Base-by-base conservation (phyloP, 2,113 vertebrate genomes). In the Prinia subflava region DNA sequence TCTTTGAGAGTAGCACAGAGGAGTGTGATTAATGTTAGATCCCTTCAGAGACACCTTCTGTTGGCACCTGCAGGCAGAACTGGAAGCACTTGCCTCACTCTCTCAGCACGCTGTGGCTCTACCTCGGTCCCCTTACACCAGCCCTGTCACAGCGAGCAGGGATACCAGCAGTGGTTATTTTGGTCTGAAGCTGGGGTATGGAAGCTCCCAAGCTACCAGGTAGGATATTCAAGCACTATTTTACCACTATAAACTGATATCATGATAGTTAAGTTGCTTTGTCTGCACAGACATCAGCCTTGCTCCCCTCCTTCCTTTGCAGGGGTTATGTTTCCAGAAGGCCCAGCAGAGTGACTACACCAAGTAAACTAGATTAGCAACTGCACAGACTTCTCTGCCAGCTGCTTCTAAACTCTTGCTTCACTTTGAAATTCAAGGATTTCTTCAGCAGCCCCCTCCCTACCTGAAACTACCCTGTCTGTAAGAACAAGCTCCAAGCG, bases 121-220 rank as follows among this genome's bases (percentile, higher is more conserved):
- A n/a, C 28, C 59, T 62, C 11, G 5, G 25, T 28, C 7, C 18
- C 52, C 24, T 2, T 10, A 7, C 0, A 1, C 27, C 16, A 5
- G 73, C 10, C 44, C 33, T 47, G 73, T 13, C 39, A 60, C 53
- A 73, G 30, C 0, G 0, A 33, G 50, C 22, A 31, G 42, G 47
- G 20, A 19, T 46, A 76, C 23, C 2, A 1, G 50, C 27, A 70
- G 25, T 1, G 4, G 41, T 30, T 65, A 81, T 37, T 77, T 78
- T 4, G 2, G 42, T 31, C 42, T 82, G 62, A 67, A 79, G 42
- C 11, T 12, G 21, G 10, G 13, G 7, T 33, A 67, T 28, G 62
- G 47, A 88, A 86, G 57, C 33, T 94, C 42, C 33, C 35, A 71
- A 67, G 35, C 42, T 46, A 42, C n/a, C 23, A 63, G 47, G 20